phyloP scores from a whole-genome alignment of 2,113 vertebrate genomes.

The Hippocampus barbouri region DNA sequence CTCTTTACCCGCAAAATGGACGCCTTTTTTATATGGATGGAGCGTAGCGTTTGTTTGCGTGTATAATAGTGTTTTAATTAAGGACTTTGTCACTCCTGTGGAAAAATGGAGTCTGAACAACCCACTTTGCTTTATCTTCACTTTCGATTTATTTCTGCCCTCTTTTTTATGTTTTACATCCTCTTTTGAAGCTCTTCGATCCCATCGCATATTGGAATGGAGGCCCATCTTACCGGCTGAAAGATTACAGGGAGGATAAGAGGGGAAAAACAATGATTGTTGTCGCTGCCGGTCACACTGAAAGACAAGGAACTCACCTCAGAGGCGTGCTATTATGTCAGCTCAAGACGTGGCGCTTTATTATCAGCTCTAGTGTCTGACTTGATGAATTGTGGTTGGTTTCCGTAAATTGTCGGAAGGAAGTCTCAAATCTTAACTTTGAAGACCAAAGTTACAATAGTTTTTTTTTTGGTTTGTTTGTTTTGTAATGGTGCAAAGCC shows the following conservation, averaged over 20 bases:
- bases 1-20: not conserved
- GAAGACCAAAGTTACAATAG: too few relatives aligned
- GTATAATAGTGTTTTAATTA: too few relatives aligned
- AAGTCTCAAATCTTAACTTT: too few relatives aligned
- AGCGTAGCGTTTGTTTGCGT: too few relatives aligned
- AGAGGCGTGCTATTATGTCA: not conserved
- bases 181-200: not conserved
- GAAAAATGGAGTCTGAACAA: not conserved
- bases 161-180: not conserved
- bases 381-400: not conserved
- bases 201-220: conserved; percentile 10
- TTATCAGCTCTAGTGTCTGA: not conserved
- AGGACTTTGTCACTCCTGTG: not conserved
- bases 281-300: conserved; percentile 20
- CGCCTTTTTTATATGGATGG: too few relatives aligned
- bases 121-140: conserved; percentile 18
- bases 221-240: conserved; percentile 1
- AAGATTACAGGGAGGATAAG: conserved; percentile 15
- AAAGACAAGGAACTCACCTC: not conserved
- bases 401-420: not conserved
- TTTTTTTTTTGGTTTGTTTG: too few relatives aligned
- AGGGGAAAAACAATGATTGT: conserved; percentile 13
- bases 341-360: not conserved
- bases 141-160: conserved; percentile 3
- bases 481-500: too few relatives aligned